These are phyloP conservation scores for Rhynchonycteris naso DNA, from an alignment of 2,797 vertebrate genomes.

Conservation along the genomic window DNA sequence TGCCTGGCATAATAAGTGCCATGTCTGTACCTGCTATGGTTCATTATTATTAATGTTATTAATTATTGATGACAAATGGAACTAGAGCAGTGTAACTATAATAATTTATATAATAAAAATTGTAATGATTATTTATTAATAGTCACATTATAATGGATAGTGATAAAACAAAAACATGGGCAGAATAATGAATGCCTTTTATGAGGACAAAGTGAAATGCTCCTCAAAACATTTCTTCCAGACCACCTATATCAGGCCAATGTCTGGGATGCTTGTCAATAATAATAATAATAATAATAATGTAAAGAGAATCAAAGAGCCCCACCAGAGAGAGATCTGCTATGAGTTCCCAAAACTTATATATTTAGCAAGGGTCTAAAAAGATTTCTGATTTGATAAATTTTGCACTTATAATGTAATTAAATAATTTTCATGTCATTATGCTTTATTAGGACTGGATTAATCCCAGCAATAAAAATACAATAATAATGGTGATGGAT, in stretches of 20 bases:
- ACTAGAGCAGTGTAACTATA: not conserved
- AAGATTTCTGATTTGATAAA: conserved; percentile 62
- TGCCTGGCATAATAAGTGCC: not conserved
- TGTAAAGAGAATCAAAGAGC: not conserved
- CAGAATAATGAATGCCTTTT: not conserved
- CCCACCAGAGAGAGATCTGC: not conserved
- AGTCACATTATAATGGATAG: not conserved
- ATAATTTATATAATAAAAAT: not conserved
- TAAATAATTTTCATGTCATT: conserved; percentile 66
- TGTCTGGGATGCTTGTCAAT: not conserved
- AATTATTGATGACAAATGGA: not conserved
- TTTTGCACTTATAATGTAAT: conserved; percentile 46
- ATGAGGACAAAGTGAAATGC: not conserved
- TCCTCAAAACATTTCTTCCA: not conserved
- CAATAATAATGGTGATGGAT: conserved; percentile 53
- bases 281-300: not conserved
- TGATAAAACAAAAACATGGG: not conserved
- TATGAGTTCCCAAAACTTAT: not conserved
- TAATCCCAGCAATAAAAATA: conserved; percentile 70
- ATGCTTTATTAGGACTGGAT: conserved; percentile 55
- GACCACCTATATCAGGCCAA: not conserved
- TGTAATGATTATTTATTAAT: not conserved
- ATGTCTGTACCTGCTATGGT: not conserved
- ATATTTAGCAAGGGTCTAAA: not conserved
- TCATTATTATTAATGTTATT: not conserved